Conservation (phyloP, 2,888 invertebrate genomes). For the Ferrisia virgata region DNA sequence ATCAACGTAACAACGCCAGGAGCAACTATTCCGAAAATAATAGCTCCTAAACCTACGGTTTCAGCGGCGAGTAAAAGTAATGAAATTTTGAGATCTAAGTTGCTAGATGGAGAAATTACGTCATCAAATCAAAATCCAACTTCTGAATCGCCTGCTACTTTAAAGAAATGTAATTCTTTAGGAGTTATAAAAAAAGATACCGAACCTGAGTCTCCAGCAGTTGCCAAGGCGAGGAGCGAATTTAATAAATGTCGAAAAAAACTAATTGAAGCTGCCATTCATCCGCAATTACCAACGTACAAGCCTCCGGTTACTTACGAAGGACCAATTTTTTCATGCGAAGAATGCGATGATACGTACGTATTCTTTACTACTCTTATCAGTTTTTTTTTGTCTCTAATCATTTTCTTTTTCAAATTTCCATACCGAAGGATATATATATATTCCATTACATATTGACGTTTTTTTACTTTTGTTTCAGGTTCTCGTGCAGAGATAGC, state of each 20-base stretch:
- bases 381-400: too few species aligned
- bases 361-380: neutral
- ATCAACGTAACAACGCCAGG: neutral
- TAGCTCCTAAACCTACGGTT: neutral
- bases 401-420: too few species aligned
- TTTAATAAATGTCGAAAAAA: neutral
- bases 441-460: too few species aligned
- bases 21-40: neutral
- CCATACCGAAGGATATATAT: too few species aligned
- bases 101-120: neutral
- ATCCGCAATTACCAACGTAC: slow-evolving; percentile 16
- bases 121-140: neutral
- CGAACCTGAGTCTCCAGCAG: slow-evolving; percentile 2
- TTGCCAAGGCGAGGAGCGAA: slow-evolving; percentile 25
- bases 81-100: slow-evolving; percentile 30
- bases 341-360: slow-evolving; percentile 39
- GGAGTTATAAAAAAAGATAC: neutral
- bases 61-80: neutral
- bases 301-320: neutral
- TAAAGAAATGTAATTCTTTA: neutral
- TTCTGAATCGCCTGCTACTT: neutral
- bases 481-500: slow-evolving; percentile 7
- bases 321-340: slow-evolving; percentile 35
- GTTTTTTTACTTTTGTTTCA: slow-evolving; percentile 6
- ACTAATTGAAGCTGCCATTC: slow-evolving; percentile 38